Evolutionary conservation across 2,797 vertebrate genomes (phyloP).

Genomic region (Manis crassicaudata): DNA sequence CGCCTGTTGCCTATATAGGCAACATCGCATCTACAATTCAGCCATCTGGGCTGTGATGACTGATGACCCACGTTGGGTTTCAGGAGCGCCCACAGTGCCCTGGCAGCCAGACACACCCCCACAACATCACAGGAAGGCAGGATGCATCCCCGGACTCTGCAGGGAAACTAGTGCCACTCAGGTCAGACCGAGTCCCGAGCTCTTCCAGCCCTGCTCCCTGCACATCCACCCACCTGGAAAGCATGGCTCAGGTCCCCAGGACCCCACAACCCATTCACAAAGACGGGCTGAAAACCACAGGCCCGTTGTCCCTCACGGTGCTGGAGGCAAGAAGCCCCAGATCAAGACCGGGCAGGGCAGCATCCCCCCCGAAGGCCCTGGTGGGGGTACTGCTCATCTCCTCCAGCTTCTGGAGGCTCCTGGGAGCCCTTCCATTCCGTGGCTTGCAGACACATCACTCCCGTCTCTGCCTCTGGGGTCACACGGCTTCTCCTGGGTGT

Average conservation of each 20-base stretch:
- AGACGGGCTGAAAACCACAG: neutral
- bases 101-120: no score
- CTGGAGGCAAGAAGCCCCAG: neutral
- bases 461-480: rapidly evolving
- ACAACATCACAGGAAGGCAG: no score
- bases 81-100: rapidly evolving
- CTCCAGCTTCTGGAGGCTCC: no score
- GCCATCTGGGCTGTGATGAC: rapidly evolving
- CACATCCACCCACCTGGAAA: neutral
- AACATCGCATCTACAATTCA: rapidly evolving
- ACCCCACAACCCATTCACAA: neutral
- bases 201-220: neutral
- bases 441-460: rapidly evolving
- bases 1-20: rapidly evolving
- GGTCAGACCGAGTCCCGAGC: neutral
- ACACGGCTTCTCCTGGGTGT: rapidly evolving
- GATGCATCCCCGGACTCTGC: rapidly evolving
- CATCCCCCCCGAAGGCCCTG: rapidly evolving
- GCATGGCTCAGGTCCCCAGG: rapidly evolving
- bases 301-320: neutral
- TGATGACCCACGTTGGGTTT: rapidly evolving
- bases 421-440: rapidly evolving
- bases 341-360: no score
- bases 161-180: rapidly evolving
- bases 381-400: rapidly evolving